Evolutionary conservation across 2,888 invertebrate species (phyloP), one percentile per base, ranked within the genome.

Genomic region (Clunio marinus): DNA sequence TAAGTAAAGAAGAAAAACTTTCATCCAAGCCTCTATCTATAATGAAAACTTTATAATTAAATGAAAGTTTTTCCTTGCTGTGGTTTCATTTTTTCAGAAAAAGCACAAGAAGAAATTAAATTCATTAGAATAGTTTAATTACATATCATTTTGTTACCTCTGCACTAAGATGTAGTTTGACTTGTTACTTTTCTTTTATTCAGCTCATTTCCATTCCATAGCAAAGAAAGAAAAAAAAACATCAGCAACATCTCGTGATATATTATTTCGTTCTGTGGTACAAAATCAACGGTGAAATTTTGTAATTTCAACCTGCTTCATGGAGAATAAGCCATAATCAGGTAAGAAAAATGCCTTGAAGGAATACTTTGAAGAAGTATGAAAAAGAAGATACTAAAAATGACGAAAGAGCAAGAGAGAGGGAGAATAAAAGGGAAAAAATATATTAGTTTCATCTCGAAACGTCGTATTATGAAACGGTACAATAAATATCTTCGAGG

Each of bases 81-180:
- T 22, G n/a, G 2, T 32, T 32, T 32, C 32, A 32, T 51, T 51
- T 7, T 8, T 17, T 20, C 22, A 17, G 27, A 58, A 55, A n/a
- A 55, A 55, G 55, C 20, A 55, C n/a, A n/a, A n/a, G n/a, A 45
- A 2, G 15, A 58, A n/a, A 32, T n/a, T 3, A 59, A 59, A 59
- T 28, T 32, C 25, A 59, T 32, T 32, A 59, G 59, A 32, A 60
- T 35, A 20, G 20, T 35, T 60, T 60, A 60, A 60, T 60, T 60
- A 37, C 60, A 60, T 60, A 60, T 60, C 37, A 60, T 60, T 60
- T 60, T 60, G 27, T 60, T 15, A 27, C 25, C 60, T 60, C 60
- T 35, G n/a, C 2, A 20, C 13, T n/a, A 58, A 5, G 32, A 5
- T 7, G 17, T n/a, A n/a, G 15, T 7, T 35, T 35, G 17, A 35